A percentile compares a stretch with the other conserved stretches of the same genome.
phyloP scores from a whole-genome alignment of 2,797 vertebrate species.

The Nyctibius grandis region DNA sequence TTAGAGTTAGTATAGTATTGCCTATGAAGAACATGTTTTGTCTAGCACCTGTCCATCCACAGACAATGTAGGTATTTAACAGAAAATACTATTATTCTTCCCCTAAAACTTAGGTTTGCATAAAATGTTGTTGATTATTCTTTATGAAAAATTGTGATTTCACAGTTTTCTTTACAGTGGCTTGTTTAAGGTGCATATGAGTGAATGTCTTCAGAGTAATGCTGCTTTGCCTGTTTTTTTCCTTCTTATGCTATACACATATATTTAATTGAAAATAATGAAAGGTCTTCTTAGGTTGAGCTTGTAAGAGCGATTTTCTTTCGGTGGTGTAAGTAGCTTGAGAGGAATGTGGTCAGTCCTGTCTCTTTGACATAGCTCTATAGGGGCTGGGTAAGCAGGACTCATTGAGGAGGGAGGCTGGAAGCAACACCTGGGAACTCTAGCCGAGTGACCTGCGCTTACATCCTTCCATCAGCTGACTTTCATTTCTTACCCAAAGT shows the following conservation, averaged over 20 bases:
- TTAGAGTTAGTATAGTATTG: not conserved
- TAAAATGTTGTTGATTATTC: not conserved
- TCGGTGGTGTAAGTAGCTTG: not conserved
- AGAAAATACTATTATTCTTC: not conserved
- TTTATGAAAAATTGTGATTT: not conserved
- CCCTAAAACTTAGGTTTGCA: not conserved
- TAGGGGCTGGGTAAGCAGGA: not conserved
- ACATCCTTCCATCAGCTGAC: not conserved
- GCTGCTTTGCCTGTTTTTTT: not conserved
- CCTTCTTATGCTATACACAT: not conserved
- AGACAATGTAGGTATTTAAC: not conserved
- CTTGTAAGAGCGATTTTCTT: not conserved
- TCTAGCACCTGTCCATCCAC: not conserved
- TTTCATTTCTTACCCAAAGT: not conserved
- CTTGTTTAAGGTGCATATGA: not conserved
- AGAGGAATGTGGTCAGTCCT: constrained; percentile 40
- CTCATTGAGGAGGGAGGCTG: not conserved
- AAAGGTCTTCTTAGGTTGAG: not conserved
- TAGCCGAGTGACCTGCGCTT: not conserved
- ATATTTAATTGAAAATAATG: not conserved
- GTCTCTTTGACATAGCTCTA: not conserved
- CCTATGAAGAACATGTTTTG: not conserved
- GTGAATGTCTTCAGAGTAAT: not conserved
- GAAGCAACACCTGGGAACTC: not conserved
- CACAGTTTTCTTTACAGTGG: not conserved